Conservation (phyloP, 2,888 invertebrate species). For the Embidobia sp. region DNA sequence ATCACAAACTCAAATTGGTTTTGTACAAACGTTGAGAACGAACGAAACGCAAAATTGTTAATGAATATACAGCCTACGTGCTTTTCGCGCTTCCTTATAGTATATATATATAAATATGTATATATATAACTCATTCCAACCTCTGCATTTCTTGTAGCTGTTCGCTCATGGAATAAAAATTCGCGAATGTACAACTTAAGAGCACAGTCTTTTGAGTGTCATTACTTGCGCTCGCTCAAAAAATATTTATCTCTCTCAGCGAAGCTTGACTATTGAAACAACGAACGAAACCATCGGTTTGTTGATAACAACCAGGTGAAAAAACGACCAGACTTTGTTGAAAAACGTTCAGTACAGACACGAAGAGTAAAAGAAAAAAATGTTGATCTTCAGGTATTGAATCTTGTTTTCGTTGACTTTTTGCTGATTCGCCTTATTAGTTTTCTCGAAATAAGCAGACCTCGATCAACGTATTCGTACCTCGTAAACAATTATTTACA, state of each 20-base stretch:
- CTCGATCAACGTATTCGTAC: too few relatives aligned
- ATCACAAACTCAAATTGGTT: background rate
- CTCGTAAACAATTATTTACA: too few relatives aligned
- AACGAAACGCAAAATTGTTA: background rate
- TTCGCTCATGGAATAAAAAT: conserved; percentile 4
- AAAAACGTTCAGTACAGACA: too few relatives aligned
- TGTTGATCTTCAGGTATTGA: too few relatives aligned
- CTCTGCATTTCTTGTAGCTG: conserved; percentile 4
- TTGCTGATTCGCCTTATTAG: too few relatives aligned
- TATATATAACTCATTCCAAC: conserved; percentile 21
- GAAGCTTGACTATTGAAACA: conserved; percentile 5
- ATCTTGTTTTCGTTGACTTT: too few relatives aligned
- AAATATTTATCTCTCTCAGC: conserved; percentile 18
- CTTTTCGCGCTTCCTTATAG: background rate
- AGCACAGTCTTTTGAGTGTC: conserved; percentile 29
- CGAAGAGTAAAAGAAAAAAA: too few relatives aligned
- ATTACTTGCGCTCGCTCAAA: conserved; percentile 18
- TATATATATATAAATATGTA: conserved; percentile 1
- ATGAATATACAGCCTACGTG: conserved; percentile 23
- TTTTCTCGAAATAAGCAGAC: too few relatives aligned
- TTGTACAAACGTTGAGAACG: background rate
- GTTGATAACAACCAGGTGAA: too few relatives aligned
- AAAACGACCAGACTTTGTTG: too few relatives aligned
- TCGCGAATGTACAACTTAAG: conserved; percentile 24
- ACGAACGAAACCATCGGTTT: background rate